These are phyloP conservation scores for Cryptocephalus moraei DNA, from an alignment of 2,888 invertebrate species.

Conservation along the genomic window DNA sequence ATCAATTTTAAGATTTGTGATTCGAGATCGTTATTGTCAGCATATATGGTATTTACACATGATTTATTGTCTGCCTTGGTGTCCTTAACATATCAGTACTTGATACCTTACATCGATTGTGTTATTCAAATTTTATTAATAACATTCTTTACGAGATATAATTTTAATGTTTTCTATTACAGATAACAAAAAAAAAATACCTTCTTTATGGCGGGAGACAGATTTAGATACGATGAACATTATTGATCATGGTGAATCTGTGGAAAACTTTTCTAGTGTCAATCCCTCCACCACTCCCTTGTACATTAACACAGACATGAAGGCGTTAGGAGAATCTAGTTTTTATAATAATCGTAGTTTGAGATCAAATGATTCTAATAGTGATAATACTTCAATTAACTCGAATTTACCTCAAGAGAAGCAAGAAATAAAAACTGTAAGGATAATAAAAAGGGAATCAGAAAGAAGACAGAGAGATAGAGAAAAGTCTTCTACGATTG, in stretches of 20 bases:
- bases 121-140: too few relatives aligned
- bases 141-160: neutral
- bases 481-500: conserved; percentile 47
- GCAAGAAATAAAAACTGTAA: conserved; percentile 83
- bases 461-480: conserved; percentile 75
- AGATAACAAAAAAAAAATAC: conserved; percentile 47
- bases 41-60: too few relatives aligned
- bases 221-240: conserved; percentile 77
- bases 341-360: conserved; percentile 49
- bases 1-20: too few relatives aligned
- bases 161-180: conserved; percentile 2
- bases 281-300: conserved; percentile 45
- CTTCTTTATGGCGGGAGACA: conserved; percentile 77
- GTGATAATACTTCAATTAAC: conserved; percentile 26
- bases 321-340: conserved; percentile 23
- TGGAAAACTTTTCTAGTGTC: conserved; percentile 29
- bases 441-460: conserved; percentile 86
- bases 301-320: conserved; percentile 56
- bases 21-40: too few relatives aligned
- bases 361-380: conserved; percentile 36
- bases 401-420: conserved; percentile 54
- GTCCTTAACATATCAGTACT: too few relatives aligned
- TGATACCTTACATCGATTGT: too few relatives aligned
- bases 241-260: conserved; percentile 56
- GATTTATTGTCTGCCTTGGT: too few relatives aligned